These are phyloP conservation scores for Agriopis marginaria DNA, from an alignment of 2,888 invertebrate genomes.

Conservation along the genomic window DNA sequence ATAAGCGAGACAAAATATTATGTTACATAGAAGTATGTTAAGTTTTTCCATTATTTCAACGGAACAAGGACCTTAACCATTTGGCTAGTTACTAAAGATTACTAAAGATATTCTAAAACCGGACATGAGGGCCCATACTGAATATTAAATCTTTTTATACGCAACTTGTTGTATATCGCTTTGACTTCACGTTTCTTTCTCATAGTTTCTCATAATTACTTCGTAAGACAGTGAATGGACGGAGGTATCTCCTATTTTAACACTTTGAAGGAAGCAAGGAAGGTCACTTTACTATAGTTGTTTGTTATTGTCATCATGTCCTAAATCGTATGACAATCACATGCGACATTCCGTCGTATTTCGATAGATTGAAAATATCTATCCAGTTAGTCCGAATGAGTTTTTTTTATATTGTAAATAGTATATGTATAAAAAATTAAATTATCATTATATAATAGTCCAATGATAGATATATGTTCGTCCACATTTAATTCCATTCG, in stretches of 20 bases:
- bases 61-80: conserved; percentile 58
- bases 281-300: conserved; percentile 35
- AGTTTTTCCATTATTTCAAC: conserved; percentile 78
- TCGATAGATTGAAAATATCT: conserved; percentile 39
- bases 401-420: conserved; percentile 74
- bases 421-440: conserved; percentile 70
- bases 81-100: conserved; percentile 27
- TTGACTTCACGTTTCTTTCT: conserved; percentile 59
- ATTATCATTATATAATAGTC: conserved; percentile 77
- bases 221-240: conserved; percentile 22
- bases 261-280: conserved; percentile 45
- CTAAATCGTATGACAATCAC: conserved; percentile 33
- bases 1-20: conserved; percentile 61
- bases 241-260: conserved; percentile 35
- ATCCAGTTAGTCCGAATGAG: conserved; percentile 57
- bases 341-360: conserved; percentile 38
- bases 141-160: conserved; percentile 62
- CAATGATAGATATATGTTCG: conserved; percentile 81
- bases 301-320: conserved; percentile 40
- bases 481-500: conserved; percentile 81
- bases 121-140: conserved; percentile 66
- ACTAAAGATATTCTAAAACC: conserved; percentile 44
- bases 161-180: conserved; percentile 55
- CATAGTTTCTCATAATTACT: conserved; percentile 39
- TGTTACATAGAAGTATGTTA: conserved; percentile 69